phyloP scores from a whole-genome alignment of 2,888 invertebrate species.

The Oscheius onirici region DNA sequence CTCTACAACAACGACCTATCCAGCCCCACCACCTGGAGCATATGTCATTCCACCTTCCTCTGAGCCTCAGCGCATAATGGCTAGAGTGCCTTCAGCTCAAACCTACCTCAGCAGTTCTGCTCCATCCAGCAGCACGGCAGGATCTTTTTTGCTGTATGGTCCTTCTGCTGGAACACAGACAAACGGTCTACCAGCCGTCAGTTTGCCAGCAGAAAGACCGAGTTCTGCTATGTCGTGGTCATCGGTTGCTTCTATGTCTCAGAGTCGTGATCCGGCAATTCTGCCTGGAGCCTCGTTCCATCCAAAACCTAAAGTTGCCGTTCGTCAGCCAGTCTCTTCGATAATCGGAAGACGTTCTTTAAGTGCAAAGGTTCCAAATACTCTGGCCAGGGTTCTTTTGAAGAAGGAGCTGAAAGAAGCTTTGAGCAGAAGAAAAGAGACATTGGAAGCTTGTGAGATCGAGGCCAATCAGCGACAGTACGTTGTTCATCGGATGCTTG shows the following conservation, averaged over 20 bases:
- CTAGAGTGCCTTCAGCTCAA: slow-evolving; percentile 29
- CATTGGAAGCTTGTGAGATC: slow-evolving; percentile 74
- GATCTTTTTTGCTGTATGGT: background rate
- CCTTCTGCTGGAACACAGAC: slow-evolving; percentile 26
- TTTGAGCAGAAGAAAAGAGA: slow-evolving; percentile 72
- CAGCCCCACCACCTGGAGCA: slow-evolving; percentile 36
- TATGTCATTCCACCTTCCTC: slow-evolving; percentile 19
- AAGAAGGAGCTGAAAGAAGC: slow-evolving; percentile 75
- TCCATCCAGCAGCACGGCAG: slow-evolving; percentile 12
- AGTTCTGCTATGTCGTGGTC: slow-evolving; percentile 35
- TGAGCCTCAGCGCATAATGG: slow-evolving; percentile 29
- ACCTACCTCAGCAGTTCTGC: slow-evolving; percentile 7
- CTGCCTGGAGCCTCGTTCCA: slow-evolving; percentile 64
- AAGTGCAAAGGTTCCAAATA: slow-evolving; percentile 52
- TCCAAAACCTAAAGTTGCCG: slow-evolving; percentile 37
- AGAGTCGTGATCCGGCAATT: slow-evolving; percentile 57
- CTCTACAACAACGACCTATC: slow-evolving; percentile 33
- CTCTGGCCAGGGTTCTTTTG: slow-evolving; percentile 71
- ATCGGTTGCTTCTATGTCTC: slow-evolving; percentile 37
- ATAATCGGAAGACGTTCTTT: slow-evolving; percentile 27
- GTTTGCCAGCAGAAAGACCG: background rate
- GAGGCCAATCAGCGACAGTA: slow-evolving; percentile 72
- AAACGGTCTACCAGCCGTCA: background rate
- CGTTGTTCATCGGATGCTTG: slow-evolving; percentile 68
- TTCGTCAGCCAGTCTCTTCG: slow-evolving; percentile 45